Evolutionary conservation across 2,113 vertebrate species (phyloP).

Genomic region (Sapayoa aenigma): DNA sequence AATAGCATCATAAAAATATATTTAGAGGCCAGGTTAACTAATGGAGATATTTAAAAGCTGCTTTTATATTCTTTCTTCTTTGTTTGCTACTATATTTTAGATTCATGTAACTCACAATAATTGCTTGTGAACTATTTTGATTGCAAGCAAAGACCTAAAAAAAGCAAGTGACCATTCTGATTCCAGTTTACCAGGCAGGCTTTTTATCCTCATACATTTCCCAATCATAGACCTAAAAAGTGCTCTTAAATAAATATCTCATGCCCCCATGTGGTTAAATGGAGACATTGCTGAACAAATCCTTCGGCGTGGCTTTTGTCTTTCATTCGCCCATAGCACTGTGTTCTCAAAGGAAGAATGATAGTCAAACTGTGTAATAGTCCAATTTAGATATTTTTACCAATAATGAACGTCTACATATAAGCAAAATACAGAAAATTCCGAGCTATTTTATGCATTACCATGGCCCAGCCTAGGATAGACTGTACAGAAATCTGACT

Average conservation of each 20-base stretch:
- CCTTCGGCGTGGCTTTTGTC: background rate
- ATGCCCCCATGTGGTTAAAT: conserved; percentile 70
- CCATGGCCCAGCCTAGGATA: background rate
- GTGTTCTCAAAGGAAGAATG: background rate
- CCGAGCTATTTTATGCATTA: background rate
- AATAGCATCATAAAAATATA: background rate
- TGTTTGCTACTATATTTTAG: background rate
- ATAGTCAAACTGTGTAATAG: background rate
- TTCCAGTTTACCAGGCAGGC: background rate
- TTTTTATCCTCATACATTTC: background rate
- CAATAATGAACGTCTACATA: background rate
- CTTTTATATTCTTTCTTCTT: background rate
- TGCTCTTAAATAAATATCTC: conserved; percentile 60
- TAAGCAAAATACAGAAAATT: background rate
- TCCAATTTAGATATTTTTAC: background rate
- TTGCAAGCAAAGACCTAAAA: background rate
- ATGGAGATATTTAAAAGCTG: background rate
- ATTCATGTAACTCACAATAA: background rate
- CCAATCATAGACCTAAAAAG: background rate
- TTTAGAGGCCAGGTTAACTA: background rate
- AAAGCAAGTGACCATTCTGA: background rate
- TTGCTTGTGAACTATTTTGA: background rate
- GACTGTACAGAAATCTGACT: background rate
- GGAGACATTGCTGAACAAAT: conserved; percentile 7
- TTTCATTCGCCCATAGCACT: background rate